A percentile compares a stretch with the other conserved stretches of the same genome.
Evolutionary conservation across 2,888 invertebrate genomes (phyloP).

Genomic region (Drosophila niveifrons): DNA sequence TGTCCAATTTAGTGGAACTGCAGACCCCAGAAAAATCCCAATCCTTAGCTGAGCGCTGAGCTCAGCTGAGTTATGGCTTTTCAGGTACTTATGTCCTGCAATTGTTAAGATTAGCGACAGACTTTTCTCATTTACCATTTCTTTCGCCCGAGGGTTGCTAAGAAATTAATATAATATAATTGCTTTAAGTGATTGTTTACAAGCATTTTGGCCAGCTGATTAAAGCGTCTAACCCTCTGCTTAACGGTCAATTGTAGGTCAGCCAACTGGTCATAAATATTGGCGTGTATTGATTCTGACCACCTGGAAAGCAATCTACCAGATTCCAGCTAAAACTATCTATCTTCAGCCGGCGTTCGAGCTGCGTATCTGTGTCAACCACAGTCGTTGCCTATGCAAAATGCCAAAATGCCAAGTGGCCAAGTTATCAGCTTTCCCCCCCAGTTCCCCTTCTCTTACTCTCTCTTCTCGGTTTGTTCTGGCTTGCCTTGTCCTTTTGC

Average conservation of each 20-base stretch:
- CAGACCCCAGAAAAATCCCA: constrained; percentile 24
- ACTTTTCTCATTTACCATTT: constrained; percentile 31
- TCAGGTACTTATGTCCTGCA: constrained; percentile 58
- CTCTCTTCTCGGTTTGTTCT: no score
- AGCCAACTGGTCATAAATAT: constrained; percentile 64
- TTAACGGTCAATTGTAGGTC: constrained; percentile 67
- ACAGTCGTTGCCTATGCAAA: constrained; percentile 59
- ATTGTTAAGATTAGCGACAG: constrained; percentile 54
- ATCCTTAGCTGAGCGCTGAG: constrained; percentile 10
- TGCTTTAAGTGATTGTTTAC: constrained; percentile 64
- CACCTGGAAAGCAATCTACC: constrained; percentile 70
- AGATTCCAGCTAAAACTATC: constrained; percentile 64
- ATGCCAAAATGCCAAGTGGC: constrained; percentile 66
- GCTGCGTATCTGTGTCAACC: constrained; percentile 57
- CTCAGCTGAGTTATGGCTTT: constrained; percentile 26
- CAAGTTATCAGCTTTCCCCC: constrained; percentile 24
- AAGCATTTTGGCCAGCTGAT: constrained; percentile 6
- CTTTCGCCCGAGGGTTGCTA: neutral
- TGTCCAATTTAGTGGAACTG: constrained; percentile 77
- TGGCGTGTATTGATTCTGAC: constrained; percentile 51
- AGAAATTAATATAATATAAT: constrained; percentile 76
- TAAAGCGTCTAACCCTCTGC: constrained; percentile 9
- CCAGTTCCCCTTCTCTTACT: neutral
- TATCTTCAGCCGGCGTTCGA: constrained; percentile 48
- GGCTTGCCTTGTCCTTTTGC: constrained; percentile 14